Conservation (phyloP, 2,797 vertebrate species). For the Gymnoscopelus microlampas region DNA sequence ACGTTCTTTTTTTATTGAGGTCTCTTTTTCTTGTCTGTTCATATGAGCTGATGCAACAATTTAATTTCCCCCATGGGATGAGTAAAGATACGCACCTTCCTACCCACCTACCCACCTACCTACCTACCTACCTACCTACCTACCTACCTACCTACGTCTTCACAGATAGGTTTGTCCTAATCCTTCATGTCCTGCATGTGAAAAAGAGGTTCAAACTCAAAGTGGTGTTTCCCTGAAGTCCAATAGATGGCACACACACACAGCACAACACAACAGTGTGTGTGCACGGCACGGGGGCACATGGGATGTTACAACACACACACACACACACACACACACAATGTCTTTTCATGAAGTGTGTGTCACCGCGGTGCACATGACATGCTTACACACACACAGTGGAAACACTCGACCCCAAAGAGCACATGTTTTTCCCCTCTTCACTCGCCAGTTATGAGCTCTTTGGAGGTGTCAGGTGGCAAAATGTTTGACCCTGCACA, state of each 20-base stretch:
- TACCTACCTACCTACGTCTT: neutral
- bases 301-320: too few species aligned
- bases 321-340: constrained; percentile 16
- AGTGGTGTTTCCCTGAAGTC: constrained; percentile 75
- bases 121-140: too few species aligned
- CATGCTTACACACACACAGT: constrained; percentile 28
- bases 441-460: constrained; percentile 6
- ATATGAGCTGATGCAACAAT: too few species aligned
- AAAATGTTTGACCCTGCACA: constrained; percentile 25
- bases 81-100: too few species aligned
- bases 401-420: constrained; percentile 42
- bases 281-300: constrained; percentile 17
- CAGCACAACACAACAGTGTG: constrained; percentile 45
- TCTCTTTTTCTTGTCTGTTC: too few species aligned
- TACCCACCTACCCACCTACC: too few species aligned
- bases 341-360: constrained; percentile 45
- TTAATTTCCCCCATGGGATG: too few species aligned
- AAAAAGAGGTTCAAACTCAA: constrained; percentile 28
- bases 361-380: constrained; percentile 47
- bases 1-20: too few species aligned
- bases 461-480: constrained; percentile 28
- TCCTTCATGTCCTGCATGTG: constrained; percentile 29
- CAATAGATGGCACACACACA: constrained; percentile 87
- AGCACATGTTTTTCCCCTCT: constrained; percentile 33
- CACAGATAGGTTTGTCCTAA: constrained; percentile 9